phyloP scores from a whole-genome alignment of 2,113 vertebrate genomes.

The Mastomys natalensis region DNA sequence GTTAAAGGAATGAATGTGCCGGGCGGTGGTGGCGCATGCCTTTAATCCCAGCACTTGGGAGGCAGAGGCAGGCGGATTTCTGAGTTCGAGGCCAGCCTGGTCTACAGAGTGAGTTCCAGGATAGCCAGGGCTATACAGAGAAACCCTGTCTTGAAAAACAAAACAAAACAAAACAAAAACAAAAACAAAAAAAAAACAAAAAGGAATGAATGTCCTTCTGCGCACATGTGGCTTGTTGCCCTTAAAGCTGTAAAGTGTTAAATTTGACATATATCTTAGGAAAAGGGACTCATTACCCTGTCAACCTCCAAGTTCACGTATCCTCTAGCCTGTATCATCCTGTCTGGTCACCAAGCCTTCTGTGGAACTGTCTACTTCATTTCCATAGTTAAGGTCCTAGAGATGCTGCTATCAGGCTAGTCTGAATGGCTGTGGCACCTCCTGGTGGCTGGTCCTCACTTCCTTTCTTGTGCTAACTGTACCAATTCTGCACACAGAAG shows the following conservation, averaged over 20 bases:
- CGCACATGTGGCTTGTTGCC: neutral
- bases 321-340: neutral
- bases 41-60: too few relatives aligned
- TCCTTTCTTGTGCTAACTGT: neutral
- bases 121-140: too few relatives aligned
- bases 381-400: fast-evolving
- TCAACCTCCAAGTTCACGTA: neutral
- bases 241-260: neutral
- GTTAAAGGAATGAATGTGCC: neutral
- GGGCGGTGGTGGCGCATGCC: too few relatives aligned
- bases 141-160: too few relatives aligned
- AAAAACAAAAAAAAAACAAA: too few relatives aligned
- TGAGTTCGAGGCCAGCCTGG: too few relatives aligned
- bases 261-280: neutral
- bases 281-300: neutral
- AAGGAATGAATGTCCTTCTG: neutral
- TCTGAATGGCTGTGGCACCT: neutral
- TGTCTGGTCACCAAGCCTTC: neutral
- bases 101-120: too few relatives aligned
- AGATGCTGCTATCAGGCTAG: neutral
- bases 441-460: neutral
- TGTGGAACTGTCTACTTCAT: neutral
- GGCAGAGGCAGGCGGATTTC: too few relatives aligned
- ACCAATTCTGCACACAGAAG: neutral
- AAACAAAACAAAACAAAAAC: too few relatives aligned